Conservation (phyloP, 2,888 invertebrate species). For the Tipula unca region DNA sequence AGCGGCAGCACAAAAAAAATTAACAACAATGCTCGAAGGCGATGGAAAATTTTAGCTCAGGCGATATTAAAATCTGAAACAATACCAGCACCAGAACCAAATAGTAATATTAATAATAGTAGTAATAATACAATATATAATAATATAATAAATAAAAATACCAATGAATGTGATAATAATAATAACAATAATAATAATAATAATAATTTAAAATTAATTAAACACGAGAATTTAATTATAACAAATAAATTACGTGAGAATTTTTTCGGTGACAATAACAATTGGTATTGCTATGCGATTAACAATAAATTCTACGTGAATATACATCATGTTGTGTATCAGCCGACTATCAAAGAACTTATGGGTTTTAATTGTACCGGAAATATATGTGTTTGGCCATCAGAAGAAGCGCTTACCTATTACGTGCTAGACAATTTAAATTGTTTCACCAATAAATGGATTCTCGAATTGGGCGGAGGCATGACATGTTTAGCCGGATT, state of each 20-base stretch:
- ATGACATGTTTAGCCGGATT: slow-evolving; percentile 77
- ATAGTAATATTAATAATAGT: slow-evolving; percentile 20
- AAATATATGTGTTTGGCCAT: slow-evolving; percentile 72
- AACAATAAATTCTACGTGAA: slow-evolving; percentile 46
- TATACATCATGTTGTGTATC: slow-evolving; percentile 51
- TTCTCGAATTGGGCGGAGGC: slow-evolving; percentile 74
- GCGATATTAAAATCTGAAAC: slow-evolving; percentile 43
- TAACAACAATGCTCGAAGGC: slow-evolving; percentile 49
- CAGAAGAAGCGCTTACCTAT: slow-evolving; percentile 65
- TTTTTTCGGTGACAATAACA: slow-evolving; percentile 40
- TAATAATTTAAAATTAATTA: slow-evolving; percentile 50
- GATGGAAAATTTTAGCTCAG: slow-evolving; percentile 62
- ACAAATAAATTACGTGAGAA: slow-evolving; percentile 38
- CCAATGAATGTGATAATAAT: slow-evolving; percentile 29
- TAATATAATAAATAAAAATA: background rate
- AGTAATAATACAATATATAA: slow-evolving; percentile 16
- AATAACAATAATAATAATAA: slow-evolving; percentile 46
- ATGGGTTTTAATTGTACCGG: slow-evolving; percentile 79
- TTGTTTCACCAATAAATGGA: slow-evolving; percentile 56
- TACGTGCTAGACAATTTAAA: slow-evolving; percentile 55
- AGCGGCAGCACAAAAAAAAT: slow-evolving; percentile 24
- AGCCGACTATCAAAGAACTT: slow-evolving; percentile 58
- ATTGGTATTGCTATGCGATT: slow-evolving; percentile 56
- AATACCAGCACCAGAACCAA: slow-evolving; percentile 23
- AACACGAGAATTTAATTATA: slow-evolving; percentile 43